phyloP scores from a whole-genome alignment of 2,888 invertebrate genomes.

The Rhodophaea formosa region DNA sequence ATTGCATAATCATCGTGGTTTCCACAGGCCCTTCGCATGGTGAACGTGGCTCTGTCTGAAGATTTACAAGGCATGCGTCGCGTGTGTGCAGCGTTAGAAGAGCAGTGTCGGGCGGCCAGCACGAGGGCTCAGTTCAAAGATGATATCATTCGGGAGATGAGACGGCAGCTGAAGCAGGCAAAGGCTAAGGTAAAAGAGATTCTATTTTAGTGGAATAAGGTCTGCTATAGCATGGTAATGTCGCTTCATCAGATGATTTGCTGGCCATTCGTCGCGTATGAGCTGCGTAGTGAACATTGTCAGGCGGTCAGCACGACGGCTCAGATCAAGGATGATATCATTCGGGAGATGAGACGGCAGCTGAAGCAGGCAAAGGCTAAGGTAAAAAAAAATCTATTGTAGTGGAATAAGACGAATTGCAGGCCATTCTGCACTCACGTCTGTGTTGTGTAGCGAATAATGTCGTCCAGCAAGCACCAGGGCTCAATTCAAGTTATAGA shows the following conservation, averaged over 20 bases:
- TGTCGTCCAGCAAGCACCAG: too few relatives aligned
- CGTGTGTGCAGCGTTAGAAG: slow-evolving; percentile 78
- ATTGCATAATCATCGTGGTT: neutral
- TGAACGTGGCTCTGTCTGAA: slow-evolving; percentile 81
- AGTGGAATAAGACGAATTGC: too few relatives aligned
- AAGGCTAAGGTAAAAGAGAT: slow-evolving; percentile 54
- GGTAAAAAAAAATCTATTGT: neutral
- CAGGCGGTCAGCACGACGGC: slow-evolving; percentile 75
- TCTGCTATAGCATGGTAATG: slow-evolving; percentile 74
- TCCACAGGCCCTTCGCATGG: slow-evolving; percentile 70
- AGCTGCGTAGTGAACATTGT: slow-evolving; percentile 78
- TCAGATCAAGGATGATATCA: too few relatives aligned
- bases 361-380: slow-evolving; percentile 65
- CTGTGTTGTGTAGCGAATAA: too few relatives aligned
- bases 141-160: slow-evolving; percentile 84
- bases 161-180: slow-evolving; percentile 80
- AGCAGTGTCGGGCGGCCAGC: slow-evolving; percentile 76
- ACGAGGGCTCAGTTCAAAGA: slow-evolving; percentile 82
- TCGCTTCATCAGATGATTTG: slow-evolving; percentile 79
- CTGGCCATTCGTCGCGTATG: slow-evolving; percentile 75
- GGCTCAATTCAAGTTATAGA: too few relatives aligned
- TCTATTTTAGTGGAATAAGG: neutral
- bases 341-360: slow-evolving; percentile 82
- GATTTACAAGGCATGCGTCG: slow-evolving; percentile 74
- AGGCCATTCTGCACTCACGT: too few relatives aligned